Percentiles rank a stretch among this genome's conserved stretches.
phyloP scores from a whole-genome alignment of 1,140 invertebrate genomes.

The Polyergus mexicanus region DNA sequence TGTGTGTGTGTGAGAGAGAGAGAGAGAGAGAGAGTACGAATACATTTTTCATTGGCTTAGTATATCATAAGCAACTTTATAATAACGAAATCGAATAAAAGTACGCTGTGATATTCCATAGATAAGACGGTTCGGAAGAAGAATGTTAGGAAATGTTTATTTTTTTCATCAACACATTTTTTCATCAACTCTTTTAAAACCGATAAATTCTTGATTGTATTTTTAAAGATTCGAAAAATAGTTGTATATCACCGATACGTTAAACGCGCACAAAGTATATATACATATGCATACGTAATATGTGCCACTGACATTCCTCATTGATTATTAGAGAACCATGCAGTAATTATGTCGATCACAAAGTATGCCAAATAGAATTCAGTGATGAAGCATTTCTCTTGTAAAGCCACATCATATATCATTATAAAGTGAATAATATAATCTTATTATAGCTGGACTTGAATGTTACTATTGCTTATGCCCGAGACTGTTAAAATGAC shows the following conservation, averaged over 20 bases:
- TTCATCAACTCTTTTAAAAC: not conserved
- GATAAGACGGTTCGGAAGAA: not conserved
- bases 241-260: slow-evolving; percentile 9
- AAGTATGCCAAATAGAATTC: slow-evolving; percentile 68
- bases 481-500: not conserved
- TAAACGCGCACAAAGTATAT: slow-evolving; percentile 47
- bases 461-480: slow-evolving; percentile 30
- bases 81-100: slow-evolving; percentile 28
- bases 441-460: slow-evolving; percentile 58
- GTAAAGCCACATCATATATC: slow-evolving; percentile 66
- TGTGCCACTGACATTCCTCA: slow-evolving; percentile 66
- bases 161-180: slow-evolving; percentile 29
- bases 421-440: slow-evolving; percentile 73
- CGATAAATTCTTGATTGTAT: slow-evolving; percentile 36
- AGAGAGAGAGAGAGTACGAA: too few species aligned
- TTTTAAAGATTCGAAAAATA: slow-evolving; percentile 21
- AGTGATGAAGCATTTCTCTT: slow-evolving; percentile 66
- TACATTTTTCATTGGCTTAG: slow-evolving; percentile 12
- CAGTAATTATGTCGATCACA: slow-evolving; percentile 66
- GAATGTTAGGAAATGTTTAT: slow-evolving; percentile 12
- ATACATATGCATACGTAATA: slow-evolving; percentile 41
- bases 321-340: slow-evolving; percentile 61
- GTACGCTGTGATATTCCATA: slow-evolving; percentile 27
- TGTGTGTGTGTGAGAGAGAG: not conserved
- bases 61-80: slow-evolving; percentile 22